A percentile compares a stretch with the other conserved stretches of the same genome.
These are phyloP conservation scores for Podabrus alpinus DNA, from an alignment of 2,888 invertebrate species.

Conservation along the genomic window DNA sequence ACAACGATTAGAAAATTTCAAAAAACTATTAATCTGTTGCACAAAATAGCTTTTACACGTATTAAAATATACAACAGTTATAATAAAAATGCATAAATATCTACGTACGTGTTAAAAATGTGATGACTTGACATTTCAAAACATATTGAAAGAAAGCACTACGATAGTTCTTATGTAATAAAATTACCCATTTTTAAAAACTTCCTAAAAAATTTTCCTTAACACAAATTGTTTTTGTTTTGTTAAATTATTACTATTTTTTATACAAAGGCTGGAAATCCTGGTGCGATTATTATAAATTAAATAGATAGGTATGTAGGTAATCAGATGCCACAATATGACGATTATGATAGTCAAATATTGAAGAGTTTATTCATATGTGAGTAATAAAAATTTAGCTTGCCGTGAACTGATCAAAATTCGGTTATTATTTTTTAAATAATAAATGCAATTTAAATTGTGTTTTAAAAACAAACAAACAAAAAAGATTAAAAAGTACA, in stretches of 20 bases:
- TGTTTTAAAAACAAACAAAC: neutral
- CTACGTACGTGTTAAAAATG: neutral
- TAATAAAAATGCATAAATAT: constrained; percentile 9
- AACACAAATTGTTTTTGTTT: neutral
- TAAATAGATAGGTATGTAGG: constrained; percentile 30
- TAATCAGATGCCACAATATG: constrained; percentile 35
- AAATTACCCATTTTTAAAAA: constrained; percentile 39
- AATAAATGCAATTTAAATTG: constrained; percentile 2
- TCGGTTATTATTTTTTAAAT: neutral
- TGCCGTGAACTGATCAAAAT: neutral
- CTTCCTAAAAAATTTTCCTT: neutral
- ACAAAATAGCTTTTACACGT: constrained; percentile 1
- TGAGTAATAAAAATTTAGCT: constrained; percentile 6
- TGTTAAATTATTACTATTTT: neutral
- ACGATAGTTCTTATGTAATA: constrained; percentile 35
- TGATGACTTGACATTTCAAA: constrained; percentile 35
- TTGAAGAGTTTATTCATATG: constrained; percentile 15
- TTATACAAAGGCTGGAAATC: neutral
- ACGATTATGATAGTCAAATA: constrained; percentile 20
- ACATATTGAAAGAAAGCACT: constrained; percentile 36
- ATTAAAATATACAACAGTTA: constrained; percentile 1
- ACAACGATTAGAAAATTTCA: neutral
- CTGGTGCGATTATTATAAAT: constrained; percentile 18
- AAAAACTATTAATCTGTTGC: constrained; percentile 1
- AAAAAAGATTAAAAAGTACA: neutral